Evolutionary conservation across 2,888 invertebrate species (phyloP).

Genomic region (Psylliodes chrysocephalus): DNA sequence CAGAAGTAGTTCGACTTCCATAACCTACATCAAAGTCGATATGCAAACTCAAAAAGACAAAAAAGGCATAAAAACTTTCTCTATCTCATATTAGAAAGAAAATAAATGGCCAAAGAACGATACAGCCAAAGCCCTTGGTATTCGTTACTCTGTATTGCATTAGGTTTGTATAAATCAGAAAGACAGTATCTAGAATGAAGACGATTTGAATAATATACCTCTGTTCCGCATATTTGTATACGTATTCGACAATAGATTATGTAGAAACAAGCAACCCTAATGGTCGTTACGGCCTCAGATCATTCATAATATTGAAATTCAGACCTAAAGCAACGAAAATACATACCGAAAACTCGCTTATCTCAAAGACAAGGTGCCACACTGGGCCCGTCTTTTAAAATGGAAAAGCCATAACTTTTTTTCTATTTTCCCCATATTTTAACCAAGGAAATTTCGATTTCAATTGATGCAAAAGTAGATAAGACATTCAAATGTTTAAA

Average conservation of each 20-base stretch:
- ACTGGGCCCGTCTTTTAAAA: slow-evolving; percentile 7
- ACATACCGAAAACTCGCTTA: slow-evolving; percentile 17
- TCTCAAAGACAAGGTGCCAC: slow-evolving; percentile 26
- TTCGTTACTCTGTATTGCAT: slow-evolving; percentile 13
- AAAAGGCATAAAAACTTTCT: slow-evolving; percentile 11
- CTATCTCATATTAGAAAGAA: slow-evolving; percentile 19
- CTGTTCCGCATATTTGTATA: slow-evolving; percentile 35
- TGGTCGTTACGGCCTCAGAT: slow-evolving; percentile 44
- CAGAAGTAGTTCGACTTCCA: no score
- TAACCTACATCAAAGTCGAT: background rate
- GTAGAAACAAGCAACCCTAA: slow-evolving; percentile 43
- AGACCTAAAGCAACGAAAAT: slow-evolving; percentile 31
- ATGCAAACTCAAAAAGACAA: slow-evolving; percentile 5
- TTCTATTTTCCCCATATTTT: no score
- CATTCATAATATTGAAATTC: slow-evolving; percentile 41
- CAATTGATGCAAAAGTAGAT: no score
- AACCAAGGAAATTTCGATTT: no score
- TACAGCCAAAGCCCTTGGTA: slow-evolving; percentile 14
- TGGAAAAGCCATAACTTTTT: background rate
- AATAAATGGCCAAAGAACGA: slow-evolving; percentile 21
- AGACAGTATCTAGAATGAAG: slow-evolving; percentile 31
- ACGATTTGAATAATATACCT: slow-evolving; percentile 37
- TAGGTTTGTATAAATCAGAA: slow-evolving; percentile 26
- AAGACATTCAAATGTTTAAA: no score
- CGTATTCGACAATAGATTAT: slow-evolving; percentile 42